Evolutionary conservation across 2,888 invertebrate species (phyloP).

Genomic region (Lagria hirta): DNA sequence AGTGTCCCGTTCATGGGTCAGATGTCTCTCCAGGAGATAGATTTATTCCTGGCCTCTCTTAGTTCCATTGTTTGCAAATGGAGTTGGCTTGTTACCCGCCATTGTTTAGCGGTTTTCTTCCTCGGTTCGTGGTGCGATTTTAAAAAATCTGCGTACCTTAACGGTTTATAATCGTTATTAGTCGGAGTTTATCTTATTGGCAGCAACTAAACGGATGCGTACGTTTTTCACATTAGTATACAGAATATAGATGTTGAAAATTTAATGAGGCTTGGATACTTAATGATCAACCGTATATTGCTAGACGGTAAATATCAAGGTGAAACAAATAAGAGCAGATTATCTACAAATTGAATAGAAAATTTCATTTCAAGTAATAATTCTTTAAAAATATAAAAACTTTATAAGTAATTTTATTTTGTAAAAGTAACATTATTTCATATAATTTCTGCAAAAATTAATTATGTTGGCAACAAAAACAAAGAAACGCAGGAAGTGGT

Average conservation of each 20-base stretch:
- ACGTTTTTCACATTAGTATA: conserved; percentile 12
- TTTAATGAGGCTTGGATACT: conserved; percentile 24
- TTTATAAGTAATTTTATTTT: no score
- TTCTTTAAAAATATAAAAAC: no score
- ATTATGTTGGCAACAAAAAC: no score
- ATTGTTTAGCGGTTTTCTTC: conserved; percentile 48
- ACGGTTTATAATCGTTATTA: conserved; percentile 37
- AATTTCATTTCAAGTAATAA: no score
- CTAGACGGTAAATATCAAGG: no score
- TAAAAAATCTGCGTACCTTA: conserved; percentile 38
- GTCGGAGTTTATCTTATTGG: conserved; percentile 25
- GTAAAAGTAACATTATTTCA: no score
- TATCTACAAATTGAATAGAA: no score
- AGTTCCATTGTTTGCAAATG: conserved; percentile 54
- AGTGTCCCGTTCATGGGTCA: conserved; percentile 43
- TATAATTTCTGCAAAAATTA: no score
- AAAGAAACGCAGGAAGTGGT: no score
- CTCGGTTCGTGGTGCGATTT: conserved; percentile 37
- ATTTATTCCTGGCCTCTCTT: conserved; percentile 45
- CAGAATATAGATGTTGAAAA: conserved; percentile 25
- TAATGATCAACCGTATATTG: no score
- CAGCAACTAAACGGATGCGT: conserved; percentile 17
- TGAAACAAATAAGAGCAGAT: no score
- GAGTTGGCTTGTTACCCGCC: conserved; percentile 48
- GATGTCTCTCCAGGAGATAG: conserved; percentile 44